Conservation (phyloP, 2,888 invertebrate genomes). For the Uloborus plumipes region DNA sequence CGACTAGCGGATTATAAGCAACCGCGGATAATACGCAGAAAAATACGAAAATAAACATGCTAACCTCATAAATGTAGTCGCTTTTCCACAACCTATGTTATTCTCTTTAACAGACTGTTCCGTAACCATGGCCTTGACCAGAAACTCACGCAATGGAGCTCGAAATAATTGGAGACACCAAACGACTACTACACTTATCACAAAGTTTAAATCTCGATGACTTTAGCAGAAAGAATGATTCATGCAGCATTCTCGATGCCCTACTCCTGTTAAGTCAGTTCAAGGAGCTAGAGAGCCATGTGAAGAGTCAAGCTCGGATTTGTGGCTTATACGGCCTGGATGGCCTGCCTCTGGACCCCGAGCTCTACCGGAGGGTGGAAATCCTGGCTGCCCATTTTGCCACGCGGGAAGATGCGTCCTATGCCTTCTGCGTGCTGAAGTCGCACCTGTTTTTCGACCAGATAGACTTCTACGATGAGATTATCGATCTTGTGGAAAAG, state of each 20-base stretch:
- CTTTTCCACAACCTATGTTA: too few relatives aligned
- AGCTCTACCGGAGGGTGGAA: constrained; percentile 4
- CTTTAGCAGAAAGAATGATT: background rate
- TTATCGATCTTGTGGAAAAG: background rate
- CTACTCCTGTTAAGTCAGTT: background rate
- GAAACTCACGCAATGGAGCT: too few relatives aligned
- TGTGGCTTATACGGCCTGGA: constrained; percentile 11
- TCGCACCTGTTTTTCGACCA: constrained; percentile 7
- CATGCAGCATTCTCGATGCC: background rate
- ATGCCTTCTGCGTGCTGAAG: constrained; percentile 2
- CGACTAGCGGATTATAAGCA: too few relatives aligned
- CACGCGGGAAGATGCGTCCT: background rate
- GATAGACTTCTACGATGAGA: constrained; percentile 7
- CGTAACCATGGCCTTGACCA: too few relatives aligned
- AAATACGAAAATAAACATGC: too few relatives aligned
- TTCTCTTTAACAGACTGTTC: too few relatives aligned
- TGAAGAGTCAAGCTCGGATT: background rate
- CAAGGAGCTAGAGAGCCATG: background rate
- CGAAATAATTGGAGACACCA: too few relatives aligned
- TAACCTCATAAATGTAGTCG: too few relatives aligned
- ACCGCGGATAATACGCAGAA: too few relatives aligned
- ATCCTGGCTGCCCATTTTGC: background rate
- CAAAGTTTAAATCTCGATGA: constrained; percentile 10
- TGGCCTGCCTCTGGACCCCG: background rate
- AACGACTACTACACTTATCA: constrained; percentile 6